phyloP scores from a whole-genome alignment of 2,113 vertebrate species.

The Anarhynchus alexandrinus region DNA sequence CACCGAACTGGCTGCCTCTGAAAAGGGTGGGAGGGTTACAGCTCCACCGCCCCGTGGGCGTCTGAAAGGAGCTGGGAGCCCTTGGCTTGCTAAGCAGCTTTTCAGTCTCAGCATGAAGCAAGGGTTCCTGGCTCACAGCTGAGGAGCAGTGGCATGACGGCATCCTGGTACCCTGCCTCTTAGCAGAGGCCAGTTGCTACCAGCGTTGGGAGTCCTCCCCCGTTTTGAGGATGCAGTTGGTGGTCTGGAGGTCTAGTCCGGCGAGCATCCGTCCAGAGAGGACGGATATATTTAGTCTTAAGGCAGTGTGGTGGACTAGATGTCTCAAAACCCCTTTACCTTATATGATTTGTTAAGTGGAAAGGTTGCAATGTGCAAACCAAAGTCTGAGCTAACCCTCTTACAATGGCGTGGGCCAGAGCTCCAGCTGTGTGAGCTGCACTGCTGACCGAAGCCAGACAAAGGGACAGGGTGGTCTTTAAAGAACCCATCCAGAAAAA shows the following conservation, averaged over 20 bases:
- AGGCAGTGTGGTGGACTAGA: neutral
- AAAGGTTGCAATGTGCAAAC: neutral
- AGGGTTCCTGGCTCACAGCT: neutral
- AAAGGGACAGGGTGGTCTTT: neutral
- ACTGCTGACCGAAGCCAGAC: neutral
- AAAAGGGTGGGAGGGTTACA: neutral
- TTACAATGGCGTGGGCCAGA: neutral
- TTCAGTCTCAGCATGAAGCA: neutral
- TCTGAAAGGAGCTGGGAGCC: neutral
- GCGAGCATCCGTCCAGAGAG: neutral
- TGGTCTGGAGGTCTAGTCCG: neutral
- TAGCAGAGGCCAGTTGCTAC: neutral
- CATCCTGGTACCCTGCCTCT: neutral
- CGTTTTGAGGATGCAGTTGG: neutral
- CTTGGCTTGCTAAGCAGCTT: neutral
- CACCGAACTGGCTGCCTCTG: neutral
- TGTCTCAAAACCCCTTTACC: neutral
- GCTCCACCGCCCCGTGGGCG: rapidly evolving
- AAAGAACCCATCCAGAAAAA: neutral
- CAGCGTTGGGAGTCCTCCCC: neutral
- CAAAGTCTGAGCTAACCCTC: neutral
- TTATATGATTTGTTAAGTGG: neutral
- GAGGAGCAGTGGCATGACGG: neutral
- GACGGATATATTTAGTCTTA: neutral
- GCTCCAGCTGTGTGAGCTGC: neutral